phyloP scores from a whole-genome alignment of 2,113 vertebrate species.

The Sardina pilchardus region DNA sequence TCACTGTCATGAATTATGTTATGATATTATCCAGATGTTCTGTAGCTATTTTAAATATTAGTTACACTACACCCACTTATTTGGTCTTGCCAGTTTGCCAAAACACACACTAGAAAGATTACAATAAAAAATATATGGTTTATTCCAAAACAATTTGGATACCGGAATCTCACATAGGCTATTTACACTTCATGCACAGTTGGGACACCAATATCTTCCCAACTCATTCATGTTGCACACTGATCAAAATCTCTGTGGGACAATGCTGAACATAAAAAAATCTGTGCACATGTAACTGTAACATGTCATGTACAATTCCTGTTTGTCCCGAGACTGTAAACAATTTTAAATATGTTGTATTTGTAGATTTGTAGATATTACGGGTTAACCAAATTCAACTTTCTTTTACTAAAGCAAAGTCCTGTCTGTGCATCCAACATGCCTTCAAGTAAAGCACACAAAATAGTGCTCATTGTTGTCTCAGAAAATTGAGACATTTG shows the following conservation, averaged over 20 bases:
- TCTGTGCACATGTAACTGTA: background rate
- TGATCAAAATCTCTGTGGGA: background rate
- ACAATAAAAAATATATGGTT: slow-evolving; percentile 30
- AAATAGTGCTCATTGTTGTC: background rate
- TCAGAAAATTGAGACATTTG: background rate
- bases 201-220: background rate
- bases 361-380: background rate
- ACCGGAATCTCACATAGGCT: background rate
- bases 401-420: background rate
- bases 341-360: background rate
- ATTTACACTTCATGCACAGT: background rate
- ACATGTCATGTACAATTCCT: background rate
- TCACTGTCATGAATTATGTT: background rate
- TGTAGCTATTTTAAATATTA: background rate
- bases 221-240: background rate
- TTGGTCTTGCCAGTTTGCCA: background rate
- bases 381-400: background rate
- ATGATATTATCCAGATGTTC: background rate
- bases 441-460: background rate
- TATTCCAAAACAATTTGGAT: slow-evolving; percentile 17
- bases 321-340: background rate
- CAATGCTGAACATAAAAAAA: background rate
- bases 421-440: background rate
- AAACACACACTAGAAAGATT: background rate
- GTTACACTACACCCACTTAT: background rate